A percentile compares a stretch with the other conserved stretches of the same genome.
Conservation (phyloP, 2,113 vertebrate species). For the Mesoclemmys tuberculata region DNA sequence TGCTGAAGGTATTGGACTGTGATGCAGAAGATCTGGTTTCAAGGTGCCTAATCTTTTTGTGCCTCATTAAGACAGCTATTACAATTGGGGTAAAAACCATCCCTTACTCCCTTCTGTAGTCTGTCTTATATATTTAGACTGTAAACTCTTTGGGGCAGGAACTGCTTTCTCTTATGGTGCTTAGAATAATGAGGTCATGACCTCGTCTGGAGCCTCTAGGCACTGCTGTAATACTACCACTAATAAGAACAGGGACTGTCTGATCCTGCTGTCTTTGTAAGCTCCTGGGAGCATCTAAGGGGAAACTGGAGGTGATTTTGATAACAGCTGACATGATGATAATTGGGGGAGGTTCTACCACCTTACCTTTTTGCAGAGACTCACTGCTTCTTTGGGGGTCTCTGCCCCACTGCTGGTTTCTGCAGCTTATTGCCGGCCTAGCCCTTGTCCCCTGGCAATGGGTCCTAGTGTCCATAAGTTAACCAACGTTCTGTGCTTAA, state of each 20-base stretch:
- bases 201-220: neutral
- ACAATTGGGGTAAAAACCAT: accelerated
- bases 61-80: neutral
- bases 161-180: neutral
- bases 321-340: neutral
- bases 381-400: neutral
- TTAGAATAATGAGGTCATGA: neutral
- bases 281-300: neutral
- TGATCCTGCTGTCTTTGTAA: neutral
- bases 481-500: neutral
- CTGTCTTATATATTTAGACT: neutral
- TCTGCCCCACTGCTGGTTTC: neutral
- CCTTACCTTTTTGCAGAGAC: neutral
- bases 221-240: neutral
- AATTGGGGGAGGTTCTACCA: neutral
- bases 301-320: neutral
- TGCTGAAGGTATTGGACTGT: accelerated
- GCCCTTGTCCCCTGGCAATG: neutral
- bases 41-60: neutral
- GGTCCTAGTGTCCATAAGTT: accelerated
- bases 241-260: neutral
- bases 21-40: neutral
- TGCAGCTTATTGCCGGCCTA: neutral
- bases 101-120: neutral
- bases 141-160: too few relatives aligned